Evolutionary conservation across 2,797 vertebrate species (phyloP), one percentile per base, ranked within the genome.

Genomic region (Phalanger gymnotis): DNA sequence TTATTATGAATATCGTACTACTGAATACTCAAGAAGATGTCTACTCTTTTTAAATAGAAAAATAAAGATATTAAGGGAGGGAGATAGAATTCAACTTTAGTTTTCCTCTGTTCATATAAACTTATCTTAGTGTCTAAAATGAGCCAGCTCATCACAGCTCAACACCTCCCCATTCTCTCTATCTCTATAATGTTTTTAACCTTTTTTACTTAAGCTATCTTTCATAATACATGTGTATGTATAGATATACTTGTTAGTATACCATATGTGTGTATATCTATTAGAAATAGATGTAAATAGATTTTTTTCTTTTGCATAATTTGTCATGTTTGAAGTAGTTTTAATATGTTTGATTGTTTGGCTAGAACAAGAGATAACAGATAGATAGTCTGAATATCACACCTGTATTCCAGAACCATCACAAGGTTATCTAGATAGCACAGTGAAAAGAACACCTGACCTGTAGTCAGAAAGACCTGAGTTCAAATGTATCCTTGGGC

Each of bases 1-100:
- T 81, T n/a, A n/a, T 66, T n/a, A 5, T 94, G 73, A 93, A 73
- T 95, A 51, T 89, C 34, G 58, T 94, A 5, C 94, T 53, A 95
- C 52, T 52, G 55, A 28, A 54, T 56, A 54, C 57, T 96, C 90
- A 91, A 30, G 54, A 97, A 95, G 91, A 92, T 9, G 14, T 92
- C 22, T 57, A 51, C 73, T 96, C n/a, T 56, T 91, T 40, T 9
- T 2, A 94, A 94, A 61, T 54, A 54, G 92, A 92, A 94, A 94
- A 27, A 28, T 19, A 91, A 55, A 96, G 93, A 34, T 7, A 55
- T 94, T 90, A 93, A 93, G 27, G 87, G 53, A 92, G 19, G 31
- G 90, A n/a, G 40, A 92, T 61, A 55, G 94, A 90, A 57, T 40
- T 91, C 28, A 66, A 0, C 53, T 92, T 91, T 54, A 1, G 28